These are phyloP conservation scores for Synaphobranchus kaupii DNA, from an alignment of 2,797 vertebrate genomes.

Conservation along the genomic window DNA sequence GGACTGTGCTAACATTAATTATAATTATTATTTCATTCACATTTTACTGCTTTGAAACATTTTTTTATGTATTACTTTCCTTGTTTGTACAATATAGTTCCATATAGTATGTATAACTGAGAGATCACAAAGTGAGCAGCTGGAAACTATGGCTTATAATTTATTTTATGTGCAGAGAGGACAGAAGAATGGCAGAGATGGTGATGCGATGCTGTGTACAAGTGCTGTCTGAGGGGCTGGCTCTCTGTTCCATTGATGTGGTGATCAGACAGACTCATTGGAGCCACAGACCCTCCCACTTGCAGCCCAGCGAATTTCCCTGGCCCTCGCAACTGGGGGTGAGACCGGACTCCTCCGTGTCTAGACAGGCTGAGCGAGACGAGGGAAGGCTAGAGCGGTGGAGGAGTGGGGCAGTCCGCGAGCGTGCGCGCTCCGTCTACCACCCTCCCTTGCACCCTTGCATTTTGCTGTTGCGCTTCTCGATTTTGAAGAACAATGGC, in stretches of 20 bases:
- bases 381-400: not conserved
- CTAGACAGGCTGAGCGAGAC: slow-evolving; percentile 35
- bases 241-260: not conserved
- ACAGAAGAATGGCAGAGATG: not conserved
- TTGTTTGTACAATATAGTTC: no score
- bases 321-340: not conserved
- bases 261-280: not conserved
- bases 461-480: not conserved
- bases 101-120: not conserved
- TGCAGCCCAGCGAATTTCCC: slow-evolving; percentile 9
- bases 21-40: no score
- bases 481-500: not conserved
- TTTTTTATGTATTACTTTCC: no score
- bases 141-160: not conserved
- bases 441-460: not conserved
- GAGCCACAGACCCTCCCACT: slow-evolving; percentile 48
- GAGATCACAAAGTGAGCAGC: not conserved
- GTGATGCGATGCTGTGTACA: not conserved
- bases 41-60: no score
- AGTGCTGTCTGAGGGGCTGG: not conserved
- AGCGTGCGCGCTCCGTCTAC: not conserved
- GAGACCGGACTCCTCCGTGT: slow-evolving; percentile 34
- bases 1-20: no score
- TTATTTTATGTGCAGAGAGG: not conserved
- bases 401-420: not conserved